Evolutionary conservation across 1,140 invertebrate species (phyloP).

Genomic region (Drosophila tristis): DNA sequence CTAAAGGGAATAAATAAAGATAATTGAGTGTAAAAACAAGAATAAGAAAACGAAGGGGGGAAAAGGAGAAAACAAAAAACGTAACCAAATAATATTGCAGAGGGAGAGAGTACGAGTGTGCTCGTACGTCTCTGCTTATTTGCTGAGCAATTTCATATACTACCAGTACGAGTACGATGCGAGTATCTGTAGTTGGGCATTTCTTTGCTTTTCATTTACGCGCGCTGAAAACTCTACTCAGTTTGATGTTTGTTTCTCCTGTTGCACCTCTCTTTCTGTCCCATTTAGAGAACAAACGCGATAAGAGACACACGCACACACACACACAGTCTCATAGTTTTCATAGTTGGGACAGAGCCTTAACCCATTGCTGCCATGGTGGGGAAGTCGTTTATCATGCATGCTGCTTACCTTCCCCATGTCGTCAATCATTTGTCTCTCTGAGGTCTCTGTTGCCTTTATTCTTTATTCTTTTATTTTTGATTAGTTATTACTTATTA

Average conservation of each 20-base stretch:
- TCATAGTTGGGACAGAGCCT: constrained; percentile 21
- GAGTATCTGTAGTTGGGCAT: constrained; percentile 12
- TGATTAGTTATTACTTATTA: constrained; percentile 20
- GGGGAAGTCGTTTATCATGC: constrained; percentile 66
- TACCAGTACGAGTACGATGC: not conserved
- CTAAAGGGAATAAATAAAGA: constrained; percentile 57
- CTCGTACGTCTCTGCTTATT: constrained; percentile 30
- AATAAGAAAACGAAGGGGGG: constrained; percentile 33
- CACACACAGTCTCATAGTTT: not conserved
- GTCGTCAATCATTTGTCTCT: constrained; percentile 74
- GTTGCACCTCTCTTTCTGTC: constrained; percentile 34
- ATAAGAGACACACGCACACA: constrained; percentile 47
- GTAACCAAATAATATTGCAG: constrained; percentile 31
- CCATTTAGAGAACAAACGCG: constrained; percentile 7
- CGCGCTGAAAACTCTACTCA: constrained; percentile 6
- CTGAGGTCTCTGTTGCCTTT: constrained; percentile 44
- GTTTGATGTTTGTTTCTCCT: constrained; percentile 35
- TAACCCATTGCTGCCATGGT: constrained; percentile 63
- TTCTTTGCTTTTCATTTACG: constrained; percentile 70
- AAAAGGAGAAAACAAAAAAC: constrained; percentile 40
- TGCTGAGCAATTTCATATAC: constrained; percentile 69
- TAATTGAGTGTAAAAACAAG: constrained; percentile 58
- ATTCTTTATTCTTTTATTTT: constrained; percentile 20
- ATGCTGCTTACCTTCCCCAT: constrained; percentile 6
- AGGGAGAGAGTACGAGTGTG: constrained; percentile 1